Percentiles rank a stretch among this genome's conserved stretches.
Conservation (phyloP, 2,113 vertebrate genomes). For the Melierax canorus region DNA sequence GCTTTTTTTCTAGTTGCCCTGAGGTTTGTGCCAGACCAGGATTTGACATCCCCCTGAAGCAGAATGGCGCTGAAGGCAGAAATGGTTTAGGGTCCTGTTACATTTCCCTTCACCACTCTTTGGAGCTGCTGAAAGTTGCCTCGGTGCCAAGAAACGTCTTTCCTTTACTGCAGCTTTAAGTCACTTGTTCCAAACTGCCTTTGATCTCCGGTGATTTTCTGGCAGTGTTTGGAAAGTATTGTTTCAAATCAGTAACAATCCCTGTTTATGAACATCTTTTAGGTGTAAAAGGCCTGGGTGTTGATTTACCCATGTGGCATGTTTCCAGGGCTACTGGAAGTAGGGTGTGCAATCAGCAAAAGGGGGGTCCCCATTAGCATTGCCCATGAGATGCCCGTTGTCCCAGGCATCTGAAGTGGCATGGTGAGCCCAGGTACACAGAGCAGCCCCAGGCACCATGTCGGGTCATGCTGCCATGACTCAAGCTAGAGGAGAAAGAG, state of each 20-base stretch:
- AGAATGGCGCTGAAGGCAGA: not conserved
- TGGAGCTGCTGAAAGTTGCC: not conserved
- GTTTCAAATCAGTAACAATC: not conserved
- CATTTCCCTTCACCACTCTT: not conserved
- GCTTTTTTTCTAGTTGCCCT: not conserved
- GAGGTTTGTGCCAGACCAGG: not conserved
- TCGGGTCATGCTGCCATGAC: not conserved
- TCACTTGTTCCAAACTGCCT: not conserved
- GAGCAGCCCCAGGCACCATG: not conserved
- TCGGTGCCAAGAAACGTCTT: not conserved
- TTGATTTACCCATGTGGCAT: not conserved
- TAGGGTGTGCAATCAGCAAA: not conserved
- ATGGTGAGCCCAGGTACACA: not conserved
- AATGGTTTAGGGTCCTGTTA: not conserved
- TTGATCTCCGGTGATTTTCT: not conserved
- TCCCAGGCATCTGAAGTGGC: not conserved
- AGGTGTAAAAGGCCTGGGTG: not conserved
- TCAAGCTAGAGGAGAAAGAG: not conserved
- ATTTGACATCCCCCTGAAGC: not conserved
- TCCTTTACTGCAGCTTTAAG: not conserved
- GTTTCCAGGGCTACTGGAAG: not conserved
- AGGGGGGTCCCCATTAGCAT: fast-evolving
- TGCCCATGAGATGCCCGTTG: not conserved
- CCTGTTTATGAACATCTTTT: not conserved
- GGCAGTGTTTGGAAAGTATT: not conserved